Base-by-base conservation (phyloP, 2,113 vertebrate species). In the Illadopsis cleaveri region DNA sequence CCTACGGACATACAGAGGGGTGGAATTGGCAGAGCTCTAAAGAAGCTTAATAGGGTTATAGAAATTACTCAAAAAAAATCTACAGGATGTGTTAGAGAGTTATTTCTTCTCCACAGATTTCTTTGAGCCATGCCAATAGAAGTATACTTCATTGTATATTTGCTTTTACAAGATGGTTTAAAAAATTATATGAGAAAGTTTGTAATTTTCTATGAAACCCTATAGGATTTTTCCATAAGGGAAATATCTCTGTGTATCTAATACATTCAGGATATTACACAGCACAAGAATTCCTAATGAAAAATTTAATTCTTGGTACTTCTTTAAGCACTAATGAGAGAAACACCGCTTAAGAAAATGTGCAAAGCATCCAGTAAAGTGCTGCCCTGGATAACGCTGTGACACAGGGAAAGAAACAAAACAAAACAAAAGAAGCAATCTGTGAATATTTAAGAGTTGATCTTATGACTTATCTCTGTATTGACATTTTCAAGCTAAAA, bases 401-500 rank as follows among this genome's bases (percentile, higher is more conserved):
- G 69, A 87, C 70, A 86, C 65, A 6, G 62, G 38, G 53, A 91
- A 60, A 66, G 68, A 93, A 95, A 65, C 50, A 82, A 91, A 96
- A 82, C 47, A 96, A 96, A 94, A 72, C 45, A 88, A 72, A 95
- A 82, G 94, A 94, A 95, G 90, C 56, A 85, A 10, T 15, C 78
- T 79, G 94, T 97, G 97, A 98, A 98, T 98, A 98, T 97, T 98
- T 96, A 98, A 97, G 95, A 98, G 94, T 78, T 98, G 95, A 97
- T 98, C 96, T 97, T 97, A 97, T 96, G 97, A 97, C 96, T 98
- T 98, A 96, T 96, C 94, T 96, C 94, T 86, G 76, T 90, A 78
- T 97, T 98, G 97, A 98, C 97, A 98, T 97, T 98, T 98, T 97
- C 94, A 96, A 97, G 95, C 97, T 97, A 92, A 90, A 97, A 98